Conservation (phyloP, 2,888 invertebrate genomes). For the Xestia c-nigrum region DNA sequence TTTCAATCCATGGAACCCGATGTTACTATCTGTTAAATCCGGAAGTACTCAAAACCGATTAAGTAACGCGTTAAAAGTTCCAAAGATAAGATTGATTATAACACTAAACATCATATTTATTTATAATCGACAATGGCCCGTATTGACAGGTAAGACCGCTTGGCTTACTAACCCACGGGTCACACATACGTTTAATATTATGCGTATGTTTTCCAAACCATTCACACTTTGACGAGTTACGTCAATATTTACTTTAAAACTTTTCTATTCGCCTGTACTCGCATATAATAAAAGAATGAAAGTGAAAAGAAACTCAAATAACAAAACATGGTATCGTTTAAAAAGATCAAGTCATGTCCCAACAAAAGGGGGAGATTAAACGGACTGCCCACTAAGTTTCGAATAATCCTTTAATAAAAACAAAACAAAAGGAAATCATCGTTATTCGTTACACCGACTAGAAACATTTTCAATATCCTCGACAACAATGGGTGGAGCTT, state of each 20-base stretch:
- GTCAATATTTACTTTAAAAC: conserved; percentile 81
- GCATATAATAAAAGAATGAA: conserved; percentile 70
- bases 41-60: conserved; percentile 51
- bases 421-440: conserved; percentile 80
- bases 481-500: conserved; percentile 81
- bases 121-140: conserved; percentile 47
- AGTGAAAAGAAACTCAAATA: conserved; percentile 75
- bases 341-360: conserved; percentile 75
- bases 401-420: conserved; percentile 82
- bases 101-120: conserved; percentile 42
- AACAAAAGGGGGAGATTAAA: conserved; percentile 79
- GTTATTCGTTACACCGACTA: conserved; percentile 76
- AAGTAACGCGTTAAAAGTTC: conserved; percentile 52
- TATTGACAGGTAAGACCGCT: conserved; percentile 65
- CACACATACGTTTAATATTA: conserved; percentile 66
- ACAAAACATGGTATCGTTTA: conserved; percentile 67
- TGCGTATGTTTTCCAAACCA: conserved; percentile 75
- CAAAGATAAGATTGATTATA: conserved; percentile 48
- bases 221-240: conserved; percentile 77
- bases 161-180: conserved; percentile 83
- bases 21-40: conserved; percentile 28
- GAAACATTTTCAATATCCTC: conserved; percentile 86
- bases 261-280: conserved; percentile 73
- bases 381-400: conserved; percentile 79
- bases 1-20: conserved; percentile 44